These are phyloP conservation scores for Eristalis arbustorum DNA, from an alignment of 2,888 invertebrate species.

Conservation along the genomic window DNA sequence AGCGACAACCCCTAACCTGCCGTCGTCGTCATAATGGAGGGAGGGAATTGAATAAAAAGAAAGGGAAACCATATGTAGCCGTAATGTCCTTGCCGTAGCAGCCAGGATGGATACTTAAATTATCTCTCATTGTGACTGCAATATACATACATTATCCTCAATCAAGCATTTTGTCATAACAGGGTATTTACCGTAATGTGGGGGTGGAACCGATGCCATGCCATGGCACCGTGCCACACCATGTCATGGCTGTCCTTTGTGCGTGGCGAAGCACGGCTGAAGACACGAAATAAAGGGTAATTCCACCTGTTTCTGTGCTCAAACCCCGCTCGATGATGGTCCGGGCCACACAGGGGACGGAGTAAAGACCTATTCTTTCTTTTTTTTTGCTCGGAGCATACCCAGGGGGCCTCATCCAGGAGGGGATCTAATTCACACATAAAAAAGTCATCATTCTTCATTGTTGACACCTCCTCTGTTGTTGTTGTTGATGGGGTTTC, in stretches of 20 bases:
- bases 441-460: slow-evolving; percentile 70
- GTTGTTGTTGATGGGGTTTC: slow-evolving; percentile 20
- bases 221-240: neutral
- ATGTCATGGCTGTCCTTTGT: neutral
- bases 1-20: neutral
- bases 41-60: slow-evolving; percentile 23
- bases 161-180: slow-evolving; percentile 69
- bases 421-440: slow-evolving; percentile 62
- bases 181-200: slow-evolving; percentile 66
- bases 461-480: slow-evolving; percentile 63
- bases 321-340: slow-evolving; percentile 28
- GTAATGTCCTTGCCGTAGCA: neutral
- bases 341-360: neutral
- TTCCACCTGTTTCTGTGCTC: slow-evolving; percentile 60
- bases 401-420: slow-evolving; percentile 26
- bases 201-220: neutral
- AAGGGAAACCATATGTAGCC: slow-evolving; percentile 21
- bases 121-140: slow-evolving; percentile 62
- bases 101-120: slow-evolving; percentile 54
- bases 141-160: slow-evolving; percentile 65
- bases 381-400: neutral
- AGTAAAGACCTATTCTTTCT: slow-evolving; percentile 17
- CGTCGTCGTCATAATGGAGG: neutral
- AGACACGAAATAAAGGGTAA: slow-evolving; percentile 54
- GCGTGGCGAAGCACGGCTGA: neutral